Evolutionary conservation across 37 sponge, comb jelly and placozoan species (phyloP), one percentile per base, ranked within the genome.

Genomic region (Geodia barretti): DNA sequence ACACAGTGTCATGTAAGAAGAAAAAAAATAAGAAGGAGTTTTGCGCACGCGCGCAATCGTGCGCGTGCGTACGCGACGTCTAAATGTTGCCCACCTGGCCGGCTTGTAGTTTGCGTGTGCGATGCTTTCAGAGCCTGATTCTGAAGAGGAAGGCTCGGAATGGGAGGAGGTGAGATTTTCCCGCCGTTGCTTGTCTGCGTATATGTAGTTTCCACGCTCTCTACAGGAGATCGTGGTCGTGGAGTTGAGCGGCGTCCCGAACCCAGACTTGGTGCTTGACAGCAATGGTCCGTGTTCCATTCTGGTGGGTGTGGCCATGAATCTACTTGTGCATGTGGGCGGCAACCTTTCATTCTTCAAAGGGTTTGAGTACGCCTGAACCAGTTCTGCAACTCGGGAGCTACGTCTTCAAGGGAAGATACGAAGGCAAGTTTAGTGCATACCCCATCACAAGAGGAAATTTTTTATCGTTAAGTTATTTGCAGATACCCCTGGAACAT

Each of bases 361-460:
- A 88, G 88, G 88, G 83, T 23, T 8, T 88, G 32, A 83, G 82
- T 41, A 72, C 77, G 21, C 26, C 70, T 17, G 83, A 81, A 43
- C 88, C 88, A 20, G 34, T 88, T 24, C 77, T 88, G 1, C 88
- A 88, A 47, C 28, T 88, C 20, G 88, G 77, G 58, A 76, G 63
- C 37, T 71, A 77, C 34, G 31, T 81, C 28, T 88, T 88, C 70
- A 74, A 68, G 37, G 88, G 88, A 1, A 41, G 24, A 1, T 88
- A 88, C 62, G 83, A 82, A 71, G 83, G 71, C 37, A 62, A 26
- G 38, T 1, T 86, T 21, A 68, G 74, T 1, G 64, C 87, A 1
- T 19, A 38, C 11, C 25, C 68, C 58, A 23, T 86, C 0, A n/a
- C n/a, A n/a, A n/a, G n/a, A n/a, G n/a, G n/a, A n/a, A n/a, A n/a